phyloP scores from a whole-genome alignment of 1,140 invertebrate species.

The Dolichoris vasculosae region DNA sequence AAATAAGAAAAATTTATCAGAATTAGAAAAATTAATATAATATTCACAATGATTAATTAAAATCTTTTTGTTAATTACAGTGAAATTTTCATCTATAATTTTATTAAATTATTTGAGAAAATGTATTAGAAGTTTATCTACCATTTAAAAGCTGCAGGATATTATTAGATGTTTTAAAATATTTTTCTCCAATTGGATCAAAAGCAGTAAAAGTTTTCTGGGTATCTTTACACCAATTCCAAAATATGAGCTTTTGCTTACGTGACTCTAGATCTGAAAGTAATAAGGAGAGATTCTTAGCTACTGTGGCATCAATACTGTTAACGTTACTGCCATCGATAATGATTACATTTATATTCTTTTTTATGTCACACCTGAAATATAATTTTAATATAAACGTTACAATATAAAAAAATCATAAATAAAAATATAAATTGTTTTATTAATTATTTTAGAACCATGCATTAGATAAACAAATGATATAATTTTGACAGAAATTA shows the following conservation, averaged over 20 bases:
- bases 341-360: constrained; percentile 72
- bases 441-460: too few species aligned
- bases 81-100: too few species aligned
- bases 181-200: constrained; percentile 57
- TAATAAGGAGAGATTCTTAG: constrained; percentile 73
- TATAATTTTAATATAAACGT: not conserved
- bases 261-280: constrained; percentile 63
- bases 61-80: too few species aligned
- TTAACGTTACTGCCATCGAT: constrained; percentile 79
- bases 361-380: constrained; percentile 63
- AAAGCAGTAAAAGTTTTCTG: constrained; percentile 62
- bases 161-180: constrained; percentile 60
- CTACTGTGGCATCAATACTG: constrained; percentile 79
- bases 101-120: not conserved
- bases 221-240: constrained; percentile 69
- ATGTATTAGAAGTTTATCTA: constrained; percentile 47
- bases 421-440: too few species aligned
- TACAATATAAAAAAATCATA: not conserved
- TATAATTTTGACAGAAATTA: too few species aligned
- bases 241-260: constrained; percentile 68
- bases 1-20: too few species aligned
- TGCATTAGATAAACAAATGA: too few species aligned
- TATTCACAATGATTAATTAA: too few species aligned
- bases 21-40: too few species aligned
- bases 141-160: constrained; percentile 62